Conservation (phyloP, 2,888 invertebrate species). For the Phymatocera aterrima region DNA sequence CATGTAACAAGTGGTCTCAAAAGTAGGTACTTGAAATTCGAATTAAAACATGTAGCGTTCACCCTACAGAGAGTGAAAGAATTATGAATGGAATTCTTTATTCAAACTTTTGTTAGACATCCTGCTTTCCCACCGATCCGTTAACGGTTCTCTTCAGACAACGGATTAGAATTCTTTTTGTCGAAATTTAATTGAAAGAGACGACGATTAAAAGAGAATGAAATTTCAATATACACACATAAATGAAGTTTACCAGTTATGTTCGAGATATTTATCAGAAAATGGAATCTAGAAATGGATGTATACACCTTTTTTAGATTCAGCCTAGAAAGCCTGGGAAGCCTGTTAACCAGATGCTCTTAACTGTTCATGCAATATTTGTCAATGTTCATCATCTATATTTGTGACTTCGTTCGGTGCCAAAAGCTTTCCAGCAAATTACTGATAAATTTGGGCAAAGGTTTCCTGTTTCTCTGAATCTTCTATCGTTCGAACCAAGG, state of each 20-base stretch:
- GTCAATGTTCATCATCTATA: background rate
- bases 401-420: background rate
- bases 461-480: too few relatives aligned
- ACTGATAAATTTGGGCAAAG: too few relatives aligned
- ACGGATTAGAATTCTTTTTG: background rate
- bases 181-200: background rate
- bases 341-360: background rate
- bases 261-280: background rate
- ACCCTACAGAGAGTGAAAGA: background rate
- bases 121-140: background rate
- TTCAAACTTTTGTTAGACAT: slow-evolving; percentile 11
- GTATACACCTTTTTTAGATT: background rate
- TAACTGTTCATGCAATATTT: slow-evolving; percentile 16
- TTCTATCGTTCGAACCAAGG: too few relatives aligned
- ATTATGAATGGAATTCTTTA: background rate
- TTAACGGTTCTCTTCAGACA: background rate
- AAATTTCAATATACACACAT: too few relatives aligned
- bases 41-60: background rate
- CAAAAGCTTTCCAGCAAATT: background rate
- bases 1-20: background rate
- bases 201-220: too few relatives aligned
- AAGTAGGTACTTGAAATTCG: background rate
- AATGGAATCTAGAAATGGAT: background rate
- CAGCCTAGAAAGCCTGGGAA: background rate
- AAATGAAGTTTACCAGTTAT: background rate